Base-by-base conservation (phyloP, 2,113 vertebrate species). In the Macaca fascicularis region DNA sequence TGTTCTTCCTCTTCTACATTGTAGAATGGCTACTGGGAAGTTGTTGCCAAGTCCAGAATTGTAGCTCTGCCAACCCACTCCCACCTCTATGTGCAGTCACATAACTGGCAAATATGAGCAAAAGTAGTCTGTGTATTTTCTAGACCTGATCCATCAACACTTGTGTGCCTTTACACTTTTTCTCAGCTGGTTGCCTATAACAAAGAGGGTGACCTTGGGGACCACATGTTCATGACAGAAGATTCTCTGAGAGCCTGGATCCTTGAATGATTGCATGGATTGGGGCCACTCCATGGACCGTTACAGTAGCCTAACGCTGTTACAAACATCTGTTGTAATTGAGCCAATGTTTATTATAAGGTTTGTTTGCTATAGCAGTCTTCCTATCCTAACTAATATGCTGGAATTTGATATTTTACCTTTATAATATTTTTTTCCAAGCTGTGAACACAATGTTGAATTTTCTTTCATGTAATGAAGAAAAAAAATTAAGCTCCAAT, bases 391-490 rank as follows among this genome's bases (percentile, higher is more conserved):
- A 69, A n/a, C 6, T 57, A 82, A 82, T 72, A 48, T 27, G 30
- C 38, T 89, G 52, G 57, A 78, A 93, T 89, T 89, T 80, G 30
- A 88, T 64, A 84, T 50, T 84, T 97, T 92, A 52, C n/a, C 14
- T 70, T 87, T 95, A 52, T 82, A 11, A 80, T 83, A 38, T 82
- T 90, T 94, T 94, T 92, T 94, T 92, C 23, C 16, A 91, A 93
- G 50, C 50, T 70, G 20, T 70, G 75, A 78, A 45, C 12, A 94
- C 43, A 57, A 27, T 64, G 52, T 50, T 50, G 16, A 83, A 86
- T 84, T 74, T 90, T 59, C 85, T 89, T 93, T 96, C 30, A 35
- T 81, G 19, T 84, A 43, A 59, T 50, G 12, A 57, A 95, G 82
- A 52, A 52, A 64, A 38, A 70, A 76, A 92, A 76, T 74, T 16